Conservation (phyloP, 2,797 vertebrate species). For the Buphagus erythrorhynchus region DNA sequence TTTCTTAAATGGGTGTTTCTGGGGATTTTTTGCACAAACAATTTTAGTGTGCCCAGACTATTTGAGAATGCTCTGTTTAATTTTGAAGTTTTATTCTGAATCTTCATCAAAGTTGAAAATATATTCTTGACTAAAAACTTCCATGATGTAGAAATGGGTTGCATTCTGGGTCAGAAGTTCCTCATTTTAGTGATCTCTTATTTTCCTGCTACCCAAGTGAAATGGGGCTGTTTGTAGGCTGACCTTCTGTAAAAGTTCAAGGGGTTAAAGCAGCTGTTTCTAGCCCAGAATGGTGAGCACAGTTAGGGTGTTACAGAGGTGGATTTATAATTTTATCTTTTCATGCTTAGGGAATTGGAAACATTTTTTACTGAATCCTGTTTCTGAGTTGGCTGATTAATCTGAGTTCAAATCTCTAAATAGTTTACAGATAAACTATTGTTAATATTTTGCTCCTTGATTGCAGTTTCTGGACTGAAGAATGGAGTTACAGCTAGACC, state of each 20-base stretch:
- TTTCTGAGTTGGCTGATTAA: neutral
- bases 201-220: neutral
- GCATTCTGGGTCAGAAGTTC: conserved; percentile 6
- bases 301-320: neutral
- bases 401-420: neutral
- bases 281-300: neutral
- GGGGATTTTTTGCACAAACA: neutral
- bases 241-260: neutral
- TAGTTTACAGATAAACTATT: neutral
- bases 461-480: neutral
- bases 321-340: neutral
- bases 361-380: neutral
- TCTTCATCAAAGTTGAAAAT: neutral
- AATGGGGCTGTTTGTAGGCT: neutral
- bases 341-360: neutral
- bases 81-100: neutral
- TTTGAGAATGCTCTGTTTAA: neutral
- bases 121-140: neutral
- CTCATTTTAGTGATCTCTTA: neutral
- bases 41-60: neutral
- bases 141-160: neutral
- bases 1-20: neutral
- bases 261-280: neutral
- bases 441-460: neutral
- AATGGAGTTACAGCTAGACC: neutral